Conservation (phyloP, 2,113 vertebrate species). For the Heloderma charlesbogerti region DNA sequence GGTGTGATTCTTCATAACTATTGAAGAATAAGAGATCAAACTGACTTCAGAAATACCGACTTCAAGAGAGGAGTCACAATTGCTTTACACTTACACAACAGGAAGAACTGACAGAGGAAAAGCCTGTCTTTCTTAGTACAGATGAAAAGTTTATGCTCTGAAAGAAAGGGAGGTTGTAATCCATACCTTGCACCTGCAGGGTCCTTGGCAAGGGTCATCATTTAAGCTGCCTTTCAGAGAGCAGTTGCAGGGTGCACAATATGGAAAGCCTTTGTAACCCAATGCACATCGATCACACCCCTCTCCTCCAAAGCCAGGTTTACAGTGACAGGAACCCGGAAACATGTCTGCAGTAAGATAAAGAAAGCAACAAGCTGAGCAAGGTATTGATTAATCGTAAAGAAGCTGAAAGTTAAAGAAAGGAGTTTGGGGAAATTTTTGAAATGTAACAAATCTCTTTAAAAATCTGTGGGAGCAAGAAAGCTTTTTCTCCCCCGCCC, state of each 20-base stretch:
- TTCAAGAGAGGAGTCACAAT: not conserved
- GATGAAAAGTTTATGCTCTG: not conserved
- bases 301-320: constrained; percentile 87
- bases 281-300: constrained; percentile 87
- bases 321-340: constrained; percentile 92
- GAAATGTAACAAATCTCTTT: not conserved
- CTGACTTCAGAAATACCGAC: not conserved
- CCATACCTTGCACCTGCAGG: constrained; percentile 87
- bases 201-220: constrained; percentile 82
- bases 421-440: not conserved
- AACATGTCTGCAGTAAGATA: constrained; percentile 70
- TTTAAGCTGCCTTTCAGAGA: constrained; percentile 82
- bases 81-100: not conserved
- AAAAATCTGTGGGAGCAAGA: not conserved
- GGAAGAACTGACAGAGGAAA: not conserved
- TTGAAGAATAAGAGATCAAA: not conserved
- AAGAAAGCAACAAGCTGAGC: not conserved
- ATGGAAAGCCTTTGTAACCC: constrained; percentile 84
- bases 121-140: not conserved
- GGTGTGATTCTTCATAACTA: not conserved
- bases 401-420: not conserved
- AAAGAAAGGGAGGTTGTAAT: not conserved
- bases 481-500: not conserved
- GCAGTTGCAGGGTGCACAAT: constrained; percentile 83
- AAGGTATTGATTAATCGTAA: not conserved